A percentile compares a stretch with the other conserved stretches of the same genome.
These are phyloP conservation scores for Chlorodrepanis virens DNA, from an alignment of 2,113 vertebrate genomes.

Conservation along the genomic window DNA sequence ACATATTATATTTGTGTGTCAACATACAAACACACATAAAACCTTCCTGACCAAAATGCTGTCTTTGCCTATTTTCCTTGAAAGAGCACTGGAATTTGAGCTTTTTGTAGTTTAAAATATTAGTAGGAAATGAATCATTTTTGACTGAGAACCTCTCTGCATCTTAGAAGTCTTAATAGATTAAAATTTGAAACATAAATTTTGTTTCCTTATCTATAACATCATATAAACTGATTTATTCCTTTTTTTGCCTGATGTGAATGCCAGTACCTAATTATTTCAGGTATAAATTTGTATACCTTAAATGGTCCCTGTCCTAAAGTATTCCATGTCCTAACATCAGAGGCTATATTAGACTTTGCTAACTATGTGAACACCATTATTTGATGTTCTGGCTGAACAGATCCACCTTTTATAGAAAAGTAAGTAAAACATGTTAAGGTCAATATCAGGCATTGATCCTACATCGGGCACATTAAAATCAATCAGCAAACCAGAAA, in stretches of 20 bases:
- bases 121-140: conserved; percentile 49
- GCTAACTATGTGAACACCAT: neutral
- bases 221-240: conserved; percentile 41
- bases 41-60: conserved; percentile 57
- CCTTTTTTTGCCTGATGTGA: neutral
- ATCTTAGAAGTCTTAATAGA: conserved; percentile 20
- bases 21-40: conserved; percentile 71
- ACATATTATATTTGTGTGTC: conserved; percentile 72
- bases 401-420: neutral
- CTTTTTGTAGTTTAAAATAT: conserved; percentile 58
- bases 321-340: neutral
- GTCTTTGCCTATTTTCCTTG: conserved; percentile 50
- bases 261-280: neutral
- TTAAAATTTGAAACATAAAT: conserved; percentile 51
- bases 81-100: conserved; percentile 17
- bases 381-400: neutral
- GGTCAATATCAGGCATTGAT: neutral
- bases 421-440: neutral
- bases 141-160: conserved; percentile 4
- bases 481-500: conserved; percentile 27
- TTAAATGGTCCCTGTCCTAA: neutral
- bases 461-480: conserved; percentile 18
- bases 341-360: neutral
- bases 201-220: conserved; percentile 26
- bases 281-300: neutral